These are phyloP conservation scores for Drosophila novamexicana DNA, from an alignment of 1,140 invertebrate species.

Conservation along the genomic window DNA sequence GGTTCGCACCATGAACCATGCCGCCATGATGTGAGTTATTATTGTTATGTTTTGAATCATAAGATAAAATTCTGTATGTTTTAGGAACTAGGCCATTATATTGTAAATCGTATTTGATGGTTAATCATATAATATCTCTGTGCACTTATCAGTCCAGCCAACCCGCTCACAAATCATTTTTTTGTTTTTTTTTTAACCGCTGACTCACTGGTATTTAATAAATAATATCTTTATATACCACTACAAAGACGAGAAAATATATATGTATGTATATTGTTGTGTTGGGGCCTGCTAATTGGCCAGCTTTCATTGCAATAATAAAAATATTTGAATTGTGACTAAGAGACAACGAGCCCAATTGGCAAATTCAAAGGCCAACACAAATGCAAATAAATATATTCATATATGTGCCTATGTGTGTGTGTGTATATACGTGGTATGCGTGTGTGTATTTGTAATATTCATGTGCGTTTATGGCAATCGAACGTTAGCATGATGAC, in stretches of 20 bases:
- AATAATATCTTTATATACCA: slow-evolving; percentile 56
- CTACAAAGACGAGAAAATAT: neutral
- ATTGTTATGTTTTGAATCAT: neutral
- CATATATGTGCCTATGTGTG: slow-evolving; percentile 7
- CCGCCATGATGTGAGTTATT: neutral
- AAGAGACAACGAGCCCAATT: slow-evolving; percentile 66
- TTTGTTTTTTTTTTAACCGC: slow-evolving; percentile 29
- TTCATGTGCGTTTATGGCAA: slow-evolving; percentile 46
- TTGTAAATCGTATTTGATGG: slow-evolving; percentile 12
- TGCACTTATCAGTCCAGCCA: slow-evolving; percentile 21
- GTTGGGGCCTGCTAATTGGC: slow-evolving; percentile 66
- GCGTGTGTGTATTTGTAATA: slow-evolving; percentile 2
- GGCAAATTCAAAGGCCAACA: slow-evolving; percentile 69
- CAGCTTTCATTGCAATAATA: slow-evolving; percentile 77
- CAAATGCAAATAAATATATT: slow-evolving; percentile 60
- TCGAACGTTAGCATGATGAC: slow-evolving; percentile 80
- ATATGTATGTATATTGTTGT: neutral
- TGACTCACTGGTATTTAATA: slow-evolving; percentile 76
- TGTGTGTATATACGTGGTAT: neutral
- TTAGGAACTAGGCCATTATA: neutral
- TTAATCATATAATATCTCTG: slow-evolving; percentile 16
- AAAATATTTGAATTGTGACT: slow-evolving; percentile 68
- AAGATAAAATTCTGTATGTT: neutral
- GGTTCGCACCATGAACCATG: no score
- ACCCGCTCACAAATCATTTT: slow-evolving; percentile 16